Base-by-base conservation (phyloP, 2,797 vertebrate species). In the Chelonia mydas region DNA sequence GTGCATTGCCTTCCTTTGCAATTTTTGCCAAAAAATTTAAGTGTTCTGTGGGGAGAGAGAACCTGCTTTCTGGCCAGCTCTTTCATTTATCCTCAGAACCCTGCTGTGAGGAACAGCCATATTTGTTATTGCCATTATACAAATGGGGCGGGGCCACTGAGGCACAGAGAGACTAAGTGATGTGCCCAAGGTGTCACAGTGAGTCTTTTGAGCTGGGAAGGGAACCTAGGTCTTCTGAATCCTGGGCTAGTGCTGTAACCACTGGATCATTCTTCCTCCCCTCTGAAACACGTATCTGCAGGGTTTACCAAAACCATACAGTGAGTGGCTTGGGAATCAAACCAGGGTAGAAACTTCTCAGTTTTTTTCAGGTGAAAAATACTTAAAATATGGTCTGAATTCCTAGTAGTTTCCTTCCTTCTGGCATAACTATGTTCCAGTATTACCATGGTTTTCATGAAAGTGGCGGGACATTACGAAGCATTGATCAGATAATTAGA, bases 401-500 rank as follows among this genome's bases (percentile, higher is more conserved):
- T 49, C 37, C 74, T 28, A 72, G 37, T 41, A 23, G 3, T 23
- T 23, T 21, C 28, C 41, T 76, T 47, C 25, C 72, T 82, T 92
- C 54, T 89, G 31, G 86, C 3, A 1, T 90, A 84, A 93, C 68
- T 54, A 28, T 59, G 54, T 96, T 81, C 87, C 83, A 53, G 83
- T 91, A 89, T 95, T 96, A 93, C 54, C 86, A 28, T 83, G 92
- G 89, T 0, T 93, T 17, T 93, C 89, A 74, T 89, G 68, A 90
- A 84, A 79, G 74, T 47, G 84, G 37, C 82, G 74, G 92, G 19
- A 54, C 47, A 33, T 90, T 94, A 92, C 84, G 0, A 94, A 94
- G 94, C 81, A 47, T 90, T 95, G 89, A 84, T 92, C 90, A 97
- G 89, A 94, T 97, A 97, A 97, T 97, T 93, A 96, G 94, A 94